A percentile compares a stretch with the other conserved stretches of the same genome.
phyloP scores from a whole-genome alignment of 2,888 invertebrate genomes.

The Polyommatus icarus region DNA sequence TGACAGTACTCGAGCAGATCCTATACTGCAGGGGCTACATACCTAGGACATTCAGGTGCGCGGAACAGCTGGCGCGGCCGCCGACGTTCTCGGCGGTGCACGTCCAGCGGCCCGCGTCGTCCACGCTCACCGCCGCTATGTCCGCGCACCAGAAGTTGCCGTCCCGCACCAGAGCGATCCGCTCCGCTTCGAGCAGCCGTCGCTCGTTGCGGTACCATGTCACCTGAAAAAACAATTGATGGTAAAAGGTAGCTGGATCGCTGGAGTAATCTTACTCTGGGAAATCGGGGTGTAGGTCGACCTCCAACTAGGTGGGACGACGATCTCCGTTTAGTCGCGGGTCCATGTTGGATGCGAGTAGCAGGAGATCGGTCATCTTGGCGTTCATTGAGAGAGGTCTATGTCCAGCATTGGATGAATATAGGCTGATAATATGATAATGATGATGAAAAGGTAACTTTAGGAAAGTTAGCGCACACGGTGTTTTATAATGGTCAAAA shows the following conservation, averaged over 20 bases:
- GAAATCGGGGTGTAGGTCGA: too few species aligned
- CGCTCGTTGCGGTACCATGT: slow-evolving; percentile 93
- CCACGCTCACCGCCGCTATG: slow-evolving; percentile 88
- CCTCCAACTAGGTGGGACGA: too few species aligned
- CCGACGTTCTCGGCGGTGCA: slow-evolving; percentile 89
- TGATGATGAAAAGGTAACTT: neutral
- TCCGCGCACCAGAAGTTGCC: slow-evolving; percentile 93
- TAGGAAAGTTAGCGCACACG: neutral
- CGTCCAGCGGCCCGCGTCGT: slow-evolving; percentile 92
- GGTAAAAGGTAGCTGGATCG: neutral
- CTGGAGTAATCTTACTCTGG: too few species aligned
- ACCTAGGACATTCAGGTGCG: slow-evolving; percentile 86
- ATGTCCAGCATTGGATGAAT: too few species aligned
- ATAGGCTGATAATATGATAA: too few species aligned
- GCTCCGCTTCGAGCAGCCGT: slow-evolving; percentile 86
- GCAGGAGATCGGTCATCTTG: too few species aligned
- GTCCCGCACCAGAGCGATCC: slow-evolving; percentile 88
- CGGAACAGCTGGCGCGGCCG: slow-evolving; percentile 88
- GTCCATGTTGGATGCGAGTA: too few species aligned
- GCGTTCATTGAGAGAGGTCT: too few species aligned
- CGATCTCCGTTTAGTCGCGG: too few species aligned
- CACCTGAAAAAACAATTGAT: slow-evolving; percentile 77
- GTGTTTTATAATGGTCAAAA: too few species aligned
- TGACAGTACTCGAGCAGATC: too few species aligned
- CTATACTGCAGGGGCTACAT: too few species aligned